Conservation (phyloP, 2,797 vertebrate species). For the Eremophila alpestris region DNA sequence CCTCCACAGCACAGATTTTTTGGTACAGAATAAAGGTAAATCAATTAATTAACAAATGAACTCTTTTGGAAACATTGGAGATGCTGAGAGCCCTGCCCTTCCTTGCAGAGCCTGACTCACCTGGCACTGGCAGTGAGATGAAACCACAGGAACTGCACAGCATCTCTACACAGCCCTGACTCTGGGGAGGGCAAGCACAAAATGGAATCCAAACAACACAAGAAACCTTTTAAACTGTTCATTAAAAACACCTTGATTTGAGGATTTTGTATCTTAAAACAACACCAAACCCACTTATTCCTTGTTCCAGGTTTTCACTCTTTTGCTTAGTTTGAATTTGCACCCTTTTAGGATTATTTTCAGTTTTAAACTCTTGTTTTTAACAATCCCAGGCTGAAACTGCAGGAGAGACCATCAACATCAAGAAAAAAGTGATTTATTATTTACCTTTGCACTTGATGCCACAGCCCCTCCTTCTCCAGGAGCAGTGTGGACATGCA, state of each 20-base stretch:
- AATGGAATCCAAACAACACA: neutral
- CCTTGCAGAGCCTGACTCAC: neutral
- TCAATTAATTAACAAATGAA: neutral
- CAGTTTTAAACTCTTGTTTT: neutral
- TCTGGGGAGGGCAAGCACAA: neutral
- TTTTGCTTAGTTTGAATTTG: neutral
- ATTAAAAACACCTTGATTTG: neutral
- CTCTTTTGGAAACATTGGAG: neutral
- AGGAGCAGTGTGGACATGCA: neutral
- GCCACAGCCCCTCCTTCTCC: neutral
- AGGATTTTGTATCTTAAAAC: neutral
- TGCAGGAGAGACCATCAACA: neutral
- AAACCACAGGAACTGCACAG: fast-evolving
- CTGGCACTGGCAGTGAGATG: no score
- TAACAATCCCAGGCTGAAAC: neutral
- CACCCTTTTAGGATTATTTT: neutral
- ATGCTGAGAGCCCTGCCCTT: neutral
- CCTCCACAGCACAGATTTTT: neutral
- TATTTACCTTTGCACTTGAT: neutral
- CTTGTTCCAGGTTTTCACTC: neutral
- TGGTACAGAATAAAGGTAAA: neutral
- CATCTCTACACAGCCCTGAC: fast-evolving
- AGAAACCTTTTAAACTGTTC: neutral
- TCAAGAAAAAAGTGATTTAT: neutral
- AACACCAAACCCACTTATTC: neutral